Conservation (phyloP, 1,140 invertebrate genomes). For the Thalassaphorura encarpata region DNA sequence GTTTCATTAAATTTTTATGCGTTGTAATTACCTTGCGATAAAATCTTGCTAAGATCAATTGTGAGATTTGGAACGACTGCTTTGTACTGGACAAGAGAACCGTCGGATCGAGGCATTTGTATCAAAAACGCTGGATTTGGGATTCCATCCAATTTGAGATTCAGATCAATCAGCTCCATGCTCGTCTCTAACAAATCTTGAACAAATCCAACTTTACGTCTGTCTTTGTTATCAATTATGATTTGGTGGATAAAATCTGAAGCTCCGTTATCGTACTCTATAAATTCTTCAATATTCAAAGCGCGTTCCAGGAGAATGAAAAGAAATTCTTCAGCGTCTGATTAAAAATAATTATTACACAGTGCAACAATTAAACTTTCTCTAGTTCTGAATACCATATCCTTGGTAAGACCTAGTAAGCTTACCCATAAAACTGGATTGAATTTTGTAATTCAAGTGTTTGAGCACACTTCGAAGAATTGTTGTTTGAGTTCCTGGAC, state of each 20-base stretch:
- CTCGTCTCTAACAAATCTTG: not conserved
- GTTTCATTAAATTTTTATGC: too few relatives aligned
- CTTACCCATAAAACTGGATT: slow-evolving; percentile 4
- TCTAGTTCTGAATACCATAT: not conserved
- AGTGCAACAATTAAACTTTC: too few relatives aligned
- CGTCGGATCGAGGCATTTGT: slow-evolving; percentile 16
- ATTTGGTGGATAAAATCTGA: slow-evolving; percentile 12
- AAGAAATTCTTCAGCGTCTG: slow-evolving; percentile 11
- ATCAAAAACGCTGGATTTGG: slow-evolving; percentile 18
- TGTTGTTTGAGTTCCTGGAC: slow-evolving; percentile 5
- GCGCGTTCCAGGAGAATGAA: slow-evolving; percentile 1
- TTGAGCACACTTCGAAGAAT: slow-evolving; percentile 3
- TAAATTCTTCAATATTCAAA: slow-evolving; percentile 3
- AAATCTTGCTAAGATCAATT: not conserved
- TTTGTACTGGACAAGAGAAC: slow-evolving; percentile 8
- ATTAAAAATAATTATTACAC: too few relatives aligned
- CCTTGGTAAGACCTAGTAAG: not conserved
- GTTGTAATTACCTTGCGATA: not conserved
- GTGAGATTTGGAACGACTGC: slow-evolving; percentile 16
- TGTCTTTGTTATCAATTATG: not conserved
- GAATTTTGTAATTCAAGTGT: not conserved
- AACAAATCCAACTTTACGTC: not conserved
- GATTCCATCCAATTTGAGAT: slow-evolving; percentile 9
- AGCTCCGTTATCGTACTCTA: not conserved
- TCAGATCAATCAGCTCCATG: not conserved